phyloP scores from a whole-genome alignment of 2,888 invertebrate genomes.

The Elmis aenea region DNA sequence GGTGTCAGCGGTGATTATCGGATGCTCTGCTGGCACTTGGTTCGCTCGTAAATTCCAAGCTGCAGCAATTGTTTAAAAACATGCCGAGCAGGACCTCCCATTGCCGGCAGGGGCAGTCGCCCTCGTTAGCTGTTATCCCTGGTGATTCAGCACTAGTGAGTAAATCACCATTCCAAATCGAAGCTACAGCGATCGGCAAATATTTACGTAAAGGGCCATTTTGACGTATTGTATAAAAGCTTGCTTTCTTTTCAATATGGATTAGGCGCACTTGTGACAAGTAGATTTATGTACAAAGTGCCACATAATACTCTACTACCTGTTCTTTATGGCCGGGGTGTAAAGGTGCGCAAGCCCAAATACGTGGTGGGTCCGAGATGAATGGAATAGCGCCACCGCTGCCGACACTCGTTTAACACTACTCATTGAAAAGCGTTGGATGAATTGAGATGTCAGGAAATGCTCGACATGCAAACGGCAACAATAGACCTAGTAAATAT shows the following conservation, averaged over 20 bases:
- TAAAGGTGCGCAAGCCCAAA: conserved; percentile 46
- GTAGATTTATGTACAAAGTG: conserved; percentile 43
- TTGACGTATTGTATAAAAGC: conserved; percentile 13
- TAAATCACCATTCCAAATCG: conserved; percentile 41
- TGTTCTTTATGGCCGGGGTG: conserved; percentile 23
- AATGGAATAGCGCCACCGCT: conserved; percentile 55
- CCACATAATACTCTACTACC: conserved; percentile 33
- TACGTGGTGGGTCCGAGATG: conserved; percentile 54
- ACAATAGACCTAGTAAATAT: conserved; percentile 41
- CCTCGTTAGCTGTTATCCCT: conserved; percentile 28
- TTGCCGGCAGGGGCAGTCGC: conserved; percentile 27
- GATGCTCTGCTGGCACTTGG: conserved; percentile 18
- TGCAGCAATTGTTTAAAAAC: conserved; percentile 39
- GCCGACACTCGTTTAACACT: conserved; percentile 33
- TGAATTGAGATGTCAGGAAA: conserved; percentile 44
- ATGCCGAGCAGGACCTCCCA: conserved; percentile 41
- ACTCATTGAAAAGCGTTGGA: conserved; percentile 33
- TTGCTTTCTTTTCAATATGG: conserved; percentile 35
- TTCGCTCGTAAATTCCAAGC: conserved; percentile 21
- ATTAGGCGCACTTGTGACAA: conserved; percentile 43
- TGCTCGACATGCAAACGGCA: conserved; percentile 35
- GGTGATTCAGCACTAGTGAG: conserved; percentile 40
- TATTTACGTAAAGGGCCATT: conserved; percentile 43
- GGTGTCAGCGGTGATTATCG: conserved; percentile 21
- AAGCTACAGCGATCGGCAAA: conserved; percentile 42